Evolutionary conservation across 2,113 vertebrate genomes (phyloP).

Genomic region (Daphoenositta chrysoptera): DNA sequence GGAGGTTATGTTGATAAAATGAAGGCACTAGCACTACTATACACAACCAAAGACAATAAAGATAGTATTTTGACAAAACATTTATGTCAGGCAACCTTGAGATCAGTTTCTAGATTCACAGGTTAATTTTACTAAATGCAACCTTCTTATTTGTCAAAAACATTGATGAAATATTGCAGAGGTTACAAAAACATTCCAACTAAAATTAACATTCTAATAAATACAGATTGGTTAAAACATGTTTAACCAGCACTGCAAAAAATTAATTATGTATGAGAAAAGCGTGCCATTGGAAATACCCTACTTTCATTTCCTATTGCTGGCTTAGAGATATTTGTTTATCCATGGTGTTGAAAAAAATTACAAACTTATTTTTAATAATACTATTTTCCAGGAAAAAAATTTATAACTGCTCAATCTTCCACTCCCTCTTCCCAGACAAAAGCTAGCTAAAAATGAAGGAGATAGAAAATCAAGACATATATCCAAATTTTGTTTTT

Average conservation of each 20-base stretch:
- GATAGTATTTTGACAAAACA: neutral
- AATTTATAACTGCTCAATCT: neutral
- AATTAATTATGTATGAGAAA: neutral
- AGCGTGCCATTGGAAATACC: neutral
- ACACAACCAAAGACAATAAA: neutral
- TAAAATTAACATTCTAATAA: neutral
- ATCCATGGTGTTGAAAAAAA: neutral
- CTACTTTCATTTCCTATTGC: neutral
- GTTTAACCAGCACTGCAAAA: neutral
- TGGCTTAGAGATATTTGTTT: neutral
- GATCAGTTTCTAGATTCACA: neutral
- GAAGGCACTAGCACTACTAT: neutral
- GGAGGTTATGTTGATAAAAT: neutral
- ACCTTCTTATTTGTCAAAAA: neutral
- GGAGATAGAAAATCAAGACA: neutral
- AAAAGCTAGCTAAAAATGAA: neutral
- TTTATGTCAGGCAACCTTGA: neutral
- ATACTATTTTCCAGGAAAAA: neutral
- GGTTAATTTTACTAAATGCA: neutral
- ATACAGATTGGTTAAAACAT: neutral
- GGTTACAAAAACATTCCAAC: neutral
- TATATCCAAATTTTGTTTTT: neutral
- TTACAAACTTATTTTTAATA: neutral
- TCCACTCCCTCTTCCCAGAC: neutral
- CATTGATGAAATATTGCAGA: neutral